phyloP scores from a whole-genome alignment of 2,113 vertebrate genomes.

The Odobenus rosmarus region DNA sequence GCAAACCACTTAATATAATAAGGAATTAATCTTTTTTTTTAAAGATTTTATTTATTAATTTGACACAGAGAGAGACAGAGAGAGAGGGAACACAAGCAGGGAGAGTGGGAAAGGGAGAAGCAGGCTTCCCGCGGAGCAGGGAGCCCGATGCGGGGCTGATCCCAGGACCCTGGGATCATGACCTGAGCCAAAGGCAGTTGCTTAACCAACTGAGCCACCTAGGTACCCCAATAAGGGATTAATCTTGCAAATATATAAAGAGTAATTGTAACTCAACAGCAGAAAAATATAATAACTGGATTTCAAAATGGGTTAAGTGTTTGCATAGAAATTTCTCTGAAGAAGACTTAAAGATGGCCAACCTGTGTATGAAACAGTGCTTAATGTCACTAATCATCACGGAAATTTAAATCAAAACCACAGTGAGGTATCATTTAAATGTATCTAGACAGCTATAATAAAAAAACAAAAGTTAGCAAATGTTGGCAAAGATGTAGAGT shows the following conservation, averaged over 20 bases:
- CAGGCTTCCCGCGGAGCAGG: no score
- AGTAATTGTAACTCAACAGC: not conserved
- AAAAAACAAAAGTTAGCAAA: not conserved
- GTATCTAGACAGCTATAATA: not conserved
- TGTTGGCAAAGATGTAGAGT: not conserved
- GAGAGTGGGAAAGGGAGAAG: no score
- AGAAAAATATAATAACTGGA: not conserved
- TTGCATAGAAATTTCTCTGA: not conserved
- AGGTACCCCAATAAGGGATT: not conserved
- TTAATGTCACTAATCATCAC: not conserved
- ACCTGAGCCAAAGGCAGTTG: no score
- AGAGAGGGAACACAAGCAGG: no score
- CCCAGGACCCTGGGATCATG: no score
- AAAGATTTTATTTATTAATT: no score
- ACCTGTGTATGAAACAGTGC: not conserved
- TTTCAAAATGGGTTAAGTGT: not conserved
- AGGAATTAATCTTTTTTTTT: not conserved
- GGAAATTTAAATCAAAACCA: not conserved
- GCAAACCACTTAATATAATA: not conserved
- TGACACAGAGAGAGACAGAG: no score
- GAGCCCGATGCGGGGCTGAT: no score
- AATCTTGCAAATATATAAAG: not conserved
- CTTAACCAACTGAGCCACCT: no score
- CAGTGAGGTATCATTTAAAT: not conserved
- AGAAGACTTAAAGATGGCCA: not conserved